Base-by-base conservation (phyloP, 2,888 invertebrate genomes). In the Apotomis betuletana region DNA sequence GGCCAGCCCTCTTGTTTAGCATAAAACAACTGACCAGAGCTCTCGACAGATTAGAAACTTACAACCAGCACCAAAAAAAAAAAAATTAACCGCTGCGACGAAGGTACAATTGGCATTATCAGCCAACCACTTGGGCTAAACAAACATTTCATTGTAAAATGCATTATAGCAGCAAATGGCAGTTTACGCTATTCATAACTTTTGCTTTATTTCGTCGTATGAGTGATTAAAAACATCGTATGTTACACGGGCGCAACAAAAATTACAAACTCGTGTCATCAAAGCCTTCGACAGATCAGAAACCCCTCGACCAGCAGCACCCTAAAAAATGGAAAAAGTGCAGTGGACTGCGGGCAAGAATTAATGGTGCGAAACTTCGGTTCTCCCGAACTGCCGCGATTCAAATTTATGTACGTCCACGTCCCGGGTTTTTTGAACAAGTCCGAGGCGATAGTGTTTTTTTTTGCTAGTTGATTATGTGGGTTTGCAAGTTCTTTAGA, bases 351-450 rank as follows among this genome's bases (percentile, higher is more conserved):
- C 84, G 87, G 80, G 85, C 83, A 88, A 87, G 90, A 91, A 89
- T 91, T 91, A 92, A 92, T 92, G 91, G 90, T 83, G 91, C 88
- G 91, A 88, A 88, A 90, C 87, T 89, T 88, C 84, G 83, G 85
- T 58, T 80, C 83, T 82, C 83, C 81, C 79, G 79, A 75, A 77
- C 81, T 78, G 82, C 73, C 70, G 74, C 65, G 77, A 75, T 74
- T 77, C 75, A 79, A 87, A 90, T 90, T 90, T 90, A 90, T 90
- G 90, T 88, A 81, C 81, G 86, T 81, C 78, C 90, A 87, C 88
- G 88, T 78, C 71, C 71, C 15, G 55, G 61, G 54, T 71, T 71
- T 67, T 67, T 61, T 49, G 65, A 61, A 61, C 65, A 68, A 71
- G 67, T 61, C 54, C 46, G 68, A 61, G 41, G 70, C 67, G 71